Evolutionary conservation across 2,113 vertebrate genomes (phyloP), one percentile per base, ranked within the genome.

Genomic region (Ramphastos sulfuratus): DNA sequence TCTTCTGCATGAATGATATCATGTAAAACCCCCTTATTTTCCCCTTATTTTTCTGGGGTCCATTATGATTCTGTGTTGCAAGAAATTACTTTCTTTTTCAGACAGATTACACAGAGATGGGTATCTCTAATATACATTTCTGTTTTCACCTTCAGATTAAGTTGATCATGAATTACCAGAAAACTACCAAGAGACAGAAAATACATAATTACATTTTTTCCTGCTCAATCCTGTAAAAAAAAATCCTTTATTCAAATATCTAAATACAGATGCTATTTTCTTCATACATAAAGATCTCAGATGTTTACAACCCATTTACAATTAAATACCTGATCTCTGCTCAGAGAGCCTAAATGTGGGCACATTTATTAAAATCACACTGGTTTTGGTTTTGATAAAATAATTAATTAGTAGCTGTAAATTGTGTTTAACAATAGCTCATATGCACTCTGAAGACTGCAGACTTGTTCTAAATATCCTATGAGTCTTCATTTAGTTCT

Each of bases 401-500:
- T 83, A 82, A 73, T 85, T 76, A 71, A 83, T 82, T 46, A 74
- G 66, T 76, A 88, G 39, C 55, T 90, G 35, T 27, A 78, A 90
- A 80, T 48, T 4, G 1, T 77, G 30, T 90, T 92, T 94, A 87
- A 87, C 89, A 85, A 69, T 56, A 95, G 73, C 66, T 76, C 54
- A 72, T n/a, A 78, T 61, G 35, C 4, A 61, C 27, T 44, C 25
- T 35, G 52, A 85, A 65, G 60, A 58, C 65, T 39, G 24, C 61
- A 82, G 87, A 73, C 42, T 93, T 95, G 33, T 61, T 92, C 78
- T 80, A 73, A 56, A 5, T 72, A 83, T 69, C 65, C 55, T 33
- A 0, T 16, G 65, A 89, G 76, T 87, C 67, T 95, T 93, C 44
- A 80, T 91, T 95, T 92, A 96, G 73, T 78, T 95, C 72, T 95